A percentile compares a stretch with the other conserved stretches of the same genome.
Conservation (phyloP, 92 coral and sea anemone genomes). For the Chrysogorgia sp. region DNA sequence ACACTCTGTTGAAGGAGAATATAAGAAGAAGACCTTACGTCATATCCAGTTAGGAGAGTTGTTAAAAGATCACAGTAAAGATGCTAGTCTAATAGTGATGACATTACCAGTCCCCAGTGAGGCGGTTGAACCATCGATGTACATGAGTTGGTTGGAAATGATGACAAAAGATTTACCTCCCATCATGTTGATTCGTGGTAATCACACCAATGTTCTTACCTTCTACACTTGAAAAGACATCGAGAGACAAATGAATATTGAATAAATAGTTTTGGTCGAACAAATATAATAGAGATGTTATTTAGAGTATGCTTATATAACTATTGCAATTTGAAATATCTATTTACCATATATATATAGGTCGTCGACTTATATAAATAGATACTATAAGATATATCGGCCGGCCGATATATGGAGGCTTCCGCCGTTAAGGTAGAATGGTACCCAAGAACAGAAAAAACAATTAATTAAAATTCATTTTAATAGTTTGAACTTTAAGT, state of each 20-base stretch:
- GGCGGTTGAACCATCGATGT: slow-evolving; percentile 79
- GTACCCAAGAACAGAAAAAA: too few relatives aligned
- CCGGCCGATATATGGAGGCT: too few relatives aligned
- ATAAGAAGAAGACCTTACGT: slow-evolving; percentile 79
- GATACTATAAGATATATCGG: too few relatives aligned
- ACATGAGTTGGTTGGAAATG: slow-evolving; percentile 99
- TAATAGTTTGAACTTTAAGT: too few relatives aligned
- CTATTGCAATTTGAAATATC: too few relatives aligned
- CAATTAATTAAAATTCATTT: too few relatives aligned
- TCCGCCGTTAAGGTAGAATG: too few relatives aligned
- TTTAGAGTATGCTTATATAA: too few relatives aligned
- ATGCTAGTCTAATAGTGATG: slow-evolving; percentile 87
- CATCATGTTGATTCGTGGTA: slow-evolving; percentile 91
- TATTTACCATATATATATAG: too few relatives aligned
- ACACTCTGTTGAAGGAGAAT: slow-evolving; percentile 63
- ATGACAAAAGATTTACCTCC: slow-evolving; percentile 95
- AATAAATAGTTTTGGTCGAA: too few relatives aligned
- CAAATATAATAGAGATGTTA: too few relatives aligned
- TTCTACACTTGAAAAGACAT: slow-evolving; percentile 74
- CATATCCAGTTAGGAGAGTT: slow-evolving; percentile 95
- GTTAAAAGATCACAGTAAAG: slow-evolving; percentile 77
- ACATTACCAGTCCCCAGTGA: slow-evolving; percentile 94
- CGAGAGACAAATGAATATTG: not conserved
- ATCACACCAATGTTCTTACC: slow-evolving; percentile 91
- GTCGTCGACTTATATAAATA: too few relatives aligned